Evolutionary conservation across 2,888 invertebrate genomes (phyloP).

Genomic region (Melanostoma scalare): DNA sequence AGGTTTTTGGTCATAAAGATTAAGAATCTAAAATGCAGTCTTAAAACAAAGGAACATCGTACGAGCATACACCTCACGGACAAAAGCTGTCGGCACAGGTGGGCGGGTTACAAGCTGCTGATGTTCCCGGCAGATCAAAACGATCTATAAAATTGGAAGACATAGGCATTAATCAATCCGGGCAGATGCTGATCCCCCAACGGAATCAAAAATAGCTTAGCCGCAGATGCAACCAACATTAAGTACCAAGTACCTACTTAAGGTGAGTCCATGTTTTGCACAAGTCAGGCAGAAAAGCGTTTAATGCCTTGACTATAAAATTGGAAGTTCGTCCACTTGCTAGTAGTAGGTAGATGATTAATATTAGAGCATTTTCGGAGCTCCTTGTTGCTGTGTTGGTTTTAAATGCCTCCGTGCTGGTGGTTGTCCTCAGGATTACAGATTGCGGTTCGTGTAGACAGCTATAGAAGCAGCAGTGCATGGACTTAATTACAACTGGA

Average conservation of each 20-base stretch:
- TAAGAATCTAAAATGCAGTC: slow-evolving; percentile 41
- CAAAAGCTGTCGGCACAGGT: not conserved
- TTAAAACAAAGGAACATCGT: slow-evolving; percentile 40
- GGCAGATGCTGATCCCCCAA: not conserved
- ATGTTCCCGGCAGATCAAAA: slow-evolving; percentile 44
- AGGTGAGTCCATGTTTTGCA: slow-evolving; percentile 1
- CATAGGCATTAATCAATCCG: slow-evolving; percentile 62
- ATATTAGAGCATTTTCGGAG: slow-evolving; percentile 21
- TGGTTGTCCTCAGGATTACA: slow-evolving; percentile 21
- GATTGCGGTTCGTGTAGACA: not conserved
- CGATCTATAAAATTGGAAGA: slow-evolving; percentile 59
- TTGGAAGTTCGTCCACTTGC: slow-evolving; percentile 18
- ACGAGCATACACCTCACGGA: slow-evolving; percentile 29
- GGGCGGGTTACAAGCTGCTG: slow-evolving; percentile 1
- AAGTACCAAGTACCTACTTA: slow-evolving; percentile 5
- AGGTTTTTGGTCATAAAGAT: slow-evolving; percentile 47
- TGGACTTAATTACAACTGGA: slow-evolving; percentile 53
- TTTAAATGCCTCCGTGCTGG: slow-evolving; percentile 8
- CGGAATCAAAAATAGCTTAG: not conserved
- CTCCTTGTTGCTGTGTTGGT: slow-evolving; percentile 20
- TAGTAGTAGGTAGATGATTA: slow-evolving; percentile 3
- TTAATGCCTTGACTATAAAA: slow-evolving; percentile 55
- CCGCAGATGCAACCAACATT: not conserved
- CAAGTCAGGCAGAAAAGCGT: slow-evolving; percentile 50
- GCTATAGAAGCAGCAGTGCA: slow-evolving; percentile 13